Percentiles rank a stretch among this genome's conserved stretches.
Conservation (phyloP, 2,113 vertebrate genomes). For the Orcinus orca region DNA sequence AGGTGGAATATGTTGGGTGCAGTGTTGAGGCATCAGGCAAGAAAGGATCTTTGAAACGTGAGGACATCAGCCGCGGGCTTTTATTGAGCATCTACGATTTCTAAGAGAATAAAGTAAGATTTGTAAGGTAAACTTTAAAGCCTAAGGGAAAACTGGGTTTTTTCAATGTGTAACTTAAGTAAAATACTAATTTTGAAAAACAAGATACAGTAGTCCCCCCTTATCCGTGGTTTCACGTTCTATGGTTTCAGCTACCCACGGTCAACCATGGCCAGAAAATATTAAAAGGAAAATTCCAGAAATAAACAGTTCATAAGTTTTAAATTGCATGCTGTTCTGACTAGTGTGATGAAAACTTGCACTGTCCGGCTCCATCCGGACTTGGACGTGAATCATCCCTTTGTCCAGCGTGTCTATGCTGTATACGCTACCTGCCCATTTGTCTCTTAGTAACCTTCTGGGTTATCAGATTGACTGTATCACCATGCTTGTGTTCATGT, state of each 20-base stretch:
- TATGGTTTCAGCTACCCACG: background rate
- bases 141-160: background rate
- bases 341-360: background rate
- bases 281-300: background rate
- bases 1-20: background rate
- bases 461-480: background rate
- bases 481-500: background rate
- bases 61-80: background rate
- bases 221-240: background rate
- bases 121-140: slow-evolving; percentile 26
- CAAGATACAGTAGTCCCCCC: background rate
- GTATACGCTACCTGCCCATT: background rate
- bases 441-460: background rate
- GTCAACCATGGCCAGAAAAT: background rate
- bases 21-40: background rate
- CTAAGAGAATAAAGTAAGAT: background rate
- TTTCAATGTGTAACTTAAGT: background rate
- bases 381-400: background rate
- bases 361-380: background rate
- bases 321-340: background rate
- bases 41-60: slow-evolving; percentile 19
- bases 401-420: background rate
- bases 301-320: background rate
- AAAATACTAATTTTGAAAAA: slow-evolving; percentile 49
- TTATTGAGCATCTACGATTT: background rate